Evolutionary conservation across 2,113 vertebrate species (phyloP), one percentile per base, ranked within the genome.

Genomic region (Noctilio leporinus): DNA sequence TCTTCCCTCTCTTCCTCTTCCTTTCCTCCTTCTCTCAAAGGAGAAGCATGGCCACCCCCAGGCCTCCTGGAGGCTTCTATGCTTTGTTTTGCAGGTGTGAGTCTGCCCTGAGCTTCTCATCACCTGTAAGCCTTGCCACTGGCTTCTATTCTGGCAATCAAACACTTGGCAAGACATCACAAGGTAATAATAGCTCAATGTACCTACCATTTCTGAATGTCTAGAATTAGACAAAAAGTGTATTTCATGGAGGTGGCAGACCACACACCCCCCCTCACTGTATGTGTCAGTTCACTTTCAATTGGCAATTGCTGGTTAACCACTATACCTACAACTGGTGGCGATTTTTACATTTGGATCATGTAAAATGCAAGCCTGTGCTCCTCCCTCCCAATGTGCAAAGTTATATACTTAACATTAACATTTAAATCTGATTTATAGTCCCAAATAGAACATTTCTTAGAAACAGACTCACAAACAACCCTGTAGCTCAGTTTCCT

Each of bases 301-400:
- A 33, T 20, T 20, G 53, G 30, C 51, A 49, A 43, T 14, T 64
- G 76, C 5, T 33, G 7, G 10, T 22, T 26, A 30, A 22, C 26
- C 55, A n/a, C 26, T 35, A 2, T 22, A 16, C 35, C 55, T 15
- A 28, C 11, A 43, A 45, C n/a, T 14, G 26, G 24, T 35, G 14
- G 69, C 8, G 20, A 73, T n/a, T 72, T 69, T 20, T 8, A 55
- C 80, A 26, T 4, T 1, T 3, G 28, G 8, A n/a, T 64, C 33
- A 17, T 10, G 11, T 4, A 40, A 28, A 28, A n/a, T 2, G 0
- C 1, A 0, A 0, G 5, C 40, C 55, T 24, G 5, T 1, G 14
- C 51, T 40, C 69, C 4, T n/a, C 53, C 77, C 11, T 43, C 24
- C 12, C 33, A 26, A 28, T 17, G n/a, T 82, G 43, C 30, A 51